These are phyloP conservation scores for Heterohyrax brucei DNA, from an alignment of 2,797 vertebrate species.

Conservation along the genomic window DNA sequence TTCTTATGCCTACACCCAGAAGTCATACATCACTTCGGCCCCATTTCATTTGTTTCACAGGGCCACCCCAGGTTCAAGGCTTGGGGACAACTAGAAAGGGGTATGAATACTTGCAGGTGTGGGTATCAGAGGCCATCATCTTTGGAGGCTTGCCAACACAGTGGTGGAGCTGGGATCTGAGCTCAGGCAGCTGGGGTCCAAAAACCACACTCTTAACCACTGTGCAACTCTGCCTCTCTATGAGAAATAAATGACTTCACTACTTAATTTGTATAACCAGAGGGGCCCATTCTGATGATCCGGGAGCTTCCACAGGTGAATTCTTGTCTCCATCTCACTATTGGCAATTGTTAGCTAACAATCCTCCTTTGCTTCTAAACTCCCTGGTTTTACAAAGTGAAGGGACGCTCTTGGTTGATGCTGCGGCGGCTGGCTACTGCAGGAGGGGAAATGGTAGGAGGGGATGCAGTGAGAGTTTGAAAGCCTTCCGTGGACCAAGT, in stretches of 20 bases:
- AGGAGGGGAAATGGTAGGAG: background rate
- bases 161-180: background rate
- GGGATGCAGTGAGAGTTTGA: constrained; percentile 50
- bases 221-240: background rate
- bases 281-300: background rate
- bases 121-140: background rate
- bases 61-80: background rate
- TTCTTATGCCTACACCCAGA: background rate
- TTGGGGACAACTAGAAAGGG: background rate
- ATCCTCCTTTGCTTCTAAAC: constrained; percentile 17
- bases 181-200: background rate
- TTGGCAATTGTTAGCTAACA: constrained; percentile 7
- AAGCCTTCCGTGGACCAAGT: constrained; percentile 40
- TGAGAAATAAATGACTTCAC: constrained; percentile 37
- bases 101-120: background rate
- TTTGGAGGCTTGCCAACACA: background rate
- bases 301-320: constrained; percentile 10
- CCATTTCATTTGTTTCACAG: background rate
- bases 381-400: background rate
- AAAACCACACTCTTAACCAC: background rate
- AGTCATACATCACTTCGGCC: background rate
- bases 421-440: background rate
- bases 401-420: background rate
- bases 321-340: background rate
- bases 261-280: constrained; percentile 16